phyloP scores from a whole-genome alignment of 2,888 invertebrate species.

The Rhamphomyia laevipes region DNA sequence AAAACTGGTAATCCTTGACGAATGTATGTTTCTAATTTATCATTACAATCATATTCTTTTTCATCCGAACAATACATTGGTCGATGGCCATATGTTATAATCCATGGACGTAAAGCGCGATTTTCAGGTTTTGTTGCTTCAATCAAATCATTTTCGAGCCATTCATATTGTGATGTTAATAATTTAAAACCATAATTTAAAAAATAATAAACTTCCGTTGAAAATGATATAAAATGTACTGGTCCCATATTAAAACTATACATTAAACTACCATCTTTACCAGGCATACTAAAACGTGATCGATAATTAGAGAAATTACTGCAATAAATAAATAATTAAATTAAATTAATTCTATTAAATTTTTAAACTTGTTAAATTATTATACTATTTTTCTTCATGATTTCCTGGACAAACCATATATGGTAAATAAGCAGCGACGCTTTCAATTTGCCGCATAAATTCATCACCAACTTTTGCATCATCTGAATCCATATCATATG shows the following conservation, averaged over 20 bases:
- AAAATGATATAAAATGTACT: slow-evolving; percentile 80
- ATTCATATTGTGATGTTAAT: slow-evolving; percentile 67
- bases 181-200: slow-evolving; percentile 73
- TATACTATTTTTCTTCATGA: slow-evolving; percentile 63
- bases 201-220: slow-evolving; percentile 92
- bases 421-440: slow-evolving; percentile 78
- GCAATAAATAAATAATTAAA: neutral
- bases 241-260: slow-evolving; percentile 85
- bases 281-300: slow-evolving; percentile 85
- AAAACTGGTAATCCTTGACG: slow-evolving; percentile 55
- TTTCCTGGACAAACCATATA: slow-evolving; percentile 92
- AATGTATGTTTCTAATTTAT: slow-evolving; percentile 47
- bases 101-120: slow-evolving; percentile 64
- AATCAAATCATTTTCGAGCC: slow-evolving; percentile 73
- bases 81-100: slow-evolving; percentile 70
- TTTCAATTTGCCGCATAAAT: slow-evolving; percentile 86
- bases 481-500: slow-evolving; percentile 81
- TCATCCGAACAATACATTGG: slow-evolving; percentile 87
- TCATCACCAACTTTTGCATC: slow-evolving; percentile 76
- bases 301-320: slow-evolving; percentile 88
- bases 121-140: slow-evolving; percentile 64
- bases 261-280: slow-evolving; percentile 54
- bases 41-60: slow-evolving; percentile 69
- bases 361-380: neutral
- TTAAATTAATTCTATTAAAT: neutral